A percentile compares a stretch with the other conserved stretches of the same genome.
Conservation (phyloP, 2,888 invertebrate species). For the Mythimna lalbum region DNA sequence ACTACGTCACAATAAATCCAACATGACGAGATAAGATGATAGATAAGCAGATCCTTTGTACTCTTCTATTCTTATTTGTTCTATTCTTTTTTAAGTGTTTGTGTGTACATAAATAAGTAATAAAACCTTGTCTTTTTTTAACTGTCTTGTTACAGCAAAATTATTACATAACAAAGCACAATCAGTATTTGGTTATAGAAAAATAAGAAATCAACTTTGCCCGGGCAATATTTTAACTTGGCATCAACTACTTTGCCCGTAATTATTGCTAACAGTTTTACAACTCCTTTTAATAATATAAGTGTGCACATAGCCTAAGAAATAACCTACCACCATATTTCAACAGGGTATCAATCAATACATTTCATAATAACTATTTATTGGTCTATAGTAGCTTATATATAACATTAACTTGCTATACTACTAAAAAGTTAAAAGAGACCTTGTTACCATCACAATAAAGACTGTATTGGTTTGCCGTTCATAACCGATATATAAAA, state of each 20-base stretch:
- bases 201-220: not conserved
- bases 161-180: not conserved
- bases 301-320: constrained; percentile 22
- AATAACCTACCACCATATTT: constrained; percentile 18
- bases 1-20: no score
- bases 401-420: constrained; percentile 26
- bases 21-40: no score
- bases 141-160: no score
- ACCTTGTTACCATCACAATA: constrained; percentile 39
- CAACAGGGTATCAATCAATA: constrained; percentile 27
- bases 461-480: constrained; percentile 26
- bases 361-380: constrained; percentile 32
- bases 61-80: no score
- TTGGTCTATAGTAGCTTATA: constrained; percentile 40
- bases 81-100: no score
- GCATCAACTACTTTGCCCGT: not conserved
- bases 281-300: constrained; percentile 8
- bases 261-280: constrained; percentile 6
- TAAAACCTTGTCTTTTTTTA: no score
- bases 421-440: constrained; percentile 35
- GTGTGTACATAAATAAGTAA: no score
- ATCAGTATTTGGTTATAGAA: no score
- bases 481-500: constrained; percentile 25
- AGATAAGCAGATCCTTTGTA: no score
- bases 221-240: not conserved